These are phyloP conservation scores for Drosophila orena DNA, from an alignment of 1,140 invertebrate species.

Conservation along the genomic window DNA sequence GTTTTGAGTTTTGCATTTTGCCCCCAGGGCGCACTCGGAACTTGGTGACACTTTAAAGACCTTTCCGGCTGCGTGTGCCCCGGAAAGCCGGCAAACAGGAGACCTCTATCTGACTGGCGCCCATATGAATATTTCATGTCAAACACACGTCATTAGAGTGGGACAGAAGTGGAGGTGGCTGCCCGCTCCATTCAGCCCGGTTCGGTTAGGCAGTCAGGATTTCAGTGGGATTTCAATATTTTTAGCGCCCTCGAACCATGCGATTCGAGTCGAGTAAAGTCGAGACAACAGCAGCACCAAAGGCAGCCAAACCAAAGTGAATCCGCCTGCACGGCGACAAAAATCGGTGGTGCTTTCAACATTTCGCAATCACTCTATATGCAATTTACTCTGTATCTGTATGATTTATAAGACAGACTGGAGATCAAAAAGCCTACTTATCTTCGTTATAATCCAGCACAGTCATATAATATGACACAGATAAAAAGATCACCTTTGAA, in stretches of 20 bases:
- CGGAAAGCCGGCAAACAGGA: conserved; percentile 28
- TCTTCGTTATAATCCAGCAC: no score
- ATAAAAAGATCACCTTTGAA: no score
- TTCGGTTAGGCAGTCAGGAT: conserved; percentile 65
- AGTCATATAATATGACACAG: no score
- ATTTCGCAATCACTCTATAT: no score
- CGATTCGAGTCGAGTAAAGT: conserved; percentile 32
- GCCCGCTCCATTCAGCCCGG: conserved; percentile 35
- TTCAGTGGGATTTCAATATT: conserved; percentile 81
- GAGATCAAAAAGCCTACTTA: no score
- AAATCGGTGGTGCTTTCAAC: neutral
- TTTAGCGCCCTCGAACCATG: conserved; percentile 56
- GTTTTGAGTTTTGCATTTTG: conserved; percentile 69
- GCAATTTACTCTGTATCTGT: no score
- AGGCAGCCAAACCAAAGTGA: conserved; percentile 44
- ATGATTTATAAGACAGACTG: no score
- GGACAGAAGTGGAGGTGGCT: conserved; percentile 15
- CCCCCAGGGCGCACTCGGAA: conserved; percentile 40
- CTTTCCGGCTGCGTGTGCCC: conserved; percentile 27
- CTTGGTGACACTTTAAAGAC: conserved; percentile 82
- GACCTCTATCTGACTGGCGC: conserved; percentile 43
- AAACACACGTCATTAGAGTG: conserved; percentile 81
- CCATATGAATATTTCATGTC: conserved; percentile 81
- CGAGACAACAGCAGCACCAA: conserved; percentile 34
- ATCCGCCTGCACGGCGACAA: conserved; percentile 17